Evolutionary conservation across 2,888 invertebrate genomes (phyloP).

Genomic region (Leistus spinibarbis): DNA sequence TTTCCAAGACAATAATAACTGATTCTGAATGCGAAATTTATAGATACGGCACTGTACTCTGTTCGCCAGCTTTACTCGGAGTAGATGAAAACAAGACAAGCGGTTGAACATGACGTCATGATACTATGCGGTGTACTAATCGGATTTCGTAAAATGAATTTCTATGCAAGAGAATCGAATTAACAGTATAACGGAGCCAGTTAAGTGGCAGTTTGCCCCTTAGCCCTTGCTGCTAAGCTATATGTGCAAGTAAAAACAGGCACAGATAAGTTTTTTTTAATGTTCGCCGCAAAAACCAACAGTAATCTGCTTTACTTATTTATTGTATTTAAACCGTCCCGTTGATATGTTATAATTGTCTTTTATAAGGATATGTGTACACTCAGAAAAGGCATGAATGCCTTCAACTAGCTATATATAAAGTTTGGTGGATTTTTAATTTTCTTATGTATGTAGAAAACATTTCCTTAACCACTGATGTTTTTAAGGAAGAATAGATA

Average conservation of each 20-base stretch:
- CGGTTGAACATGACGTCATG: background rate
- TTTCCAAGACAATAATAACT: too few relatives aligned
- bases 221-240: background rate
- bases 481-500: too few relatives aligned
- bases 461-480: too few relatives aligned
- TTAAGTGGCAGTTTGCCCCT: background rate
- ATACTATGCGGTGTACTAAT: conserved; percentile 6
- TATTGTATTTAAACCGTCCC: background rate
- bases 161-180: conserved; percentile 17
- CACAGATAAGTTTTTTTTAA: background rate
- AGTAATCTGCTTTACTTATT: background rate
- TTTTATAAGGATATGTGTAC: too few relatives aligned
- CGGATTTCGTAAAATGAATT: conserved; percentile 25
- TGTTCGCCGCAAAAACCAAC: background rate
- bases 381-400: too few relatives aligned
- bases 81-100: background rate
- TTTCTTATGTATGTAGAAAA: too few relatives aligned
- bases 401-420: too few relatives aligned
- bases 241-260: background rate
- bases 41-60: background rate
- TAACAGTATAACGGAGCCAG: conserved; percentile 7
- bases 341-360: background rate
- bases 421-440: too few relatives aligned
- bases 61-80: background rate
- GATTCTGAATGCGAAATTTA: background rate